Percentiles rank a stretch among this genome's conserved stretches.
Conservation (phyloP, 2,888 invertebrate genomes). For the Nasonovia ribisnigri region DNA sequence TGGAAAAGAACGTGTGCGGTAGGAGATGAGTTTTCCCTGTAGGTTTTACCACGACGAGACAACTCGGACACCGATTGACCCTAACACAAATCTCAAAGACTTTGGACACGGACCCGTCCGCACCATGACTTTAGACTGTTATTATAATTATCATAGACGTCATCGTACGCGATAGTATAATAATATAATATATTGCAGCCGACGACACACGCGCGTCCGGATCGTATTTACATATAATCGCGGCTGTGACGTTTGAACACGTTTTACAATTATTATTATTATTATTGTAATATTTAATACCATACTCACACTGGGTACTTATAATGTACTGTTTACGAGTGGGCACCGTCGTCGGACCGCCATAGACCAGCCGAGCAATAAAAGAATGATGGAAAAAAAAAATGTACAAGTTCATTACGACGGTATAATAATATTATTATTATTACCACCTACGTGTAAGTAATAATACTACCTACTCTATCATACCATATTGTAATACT, state of each 20-base stretch:
- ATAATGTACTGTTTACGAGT: neutral
- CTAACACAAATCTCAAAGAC: neutral
- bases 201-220: neutral
- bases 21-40: neutral
- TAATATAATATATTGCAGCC: neutral
- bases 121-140: neutral
- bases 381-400: neutral
- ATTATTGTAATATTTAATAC: neutral
- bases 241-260: neutral
- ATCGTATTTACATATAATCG: constrained; percentile 1
- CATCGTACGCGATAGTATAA: neutral
- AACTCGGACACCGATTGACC: neutral
- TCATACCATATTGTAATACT: neutral
- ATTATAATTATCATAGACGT: neutral
- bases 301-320: neutral
- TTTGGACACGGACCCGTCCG: neutral
- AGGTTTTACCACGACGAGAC: neutral
- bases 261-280: constrained; percentile 12
- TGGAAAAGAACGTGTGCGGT: neutral
- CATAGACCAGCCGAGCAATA: neutral
- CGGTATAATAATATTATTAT: neutral
- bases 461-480: neutral
- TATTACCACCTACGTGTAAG: neutral
- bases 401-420: neutral
- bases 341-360: neutral